Percentiles rank a stretch among this genome's conserved stretches.
Conservation (phyloP, 2,113 vertebrate genomes). For the Empidonax traillii region DNA sequence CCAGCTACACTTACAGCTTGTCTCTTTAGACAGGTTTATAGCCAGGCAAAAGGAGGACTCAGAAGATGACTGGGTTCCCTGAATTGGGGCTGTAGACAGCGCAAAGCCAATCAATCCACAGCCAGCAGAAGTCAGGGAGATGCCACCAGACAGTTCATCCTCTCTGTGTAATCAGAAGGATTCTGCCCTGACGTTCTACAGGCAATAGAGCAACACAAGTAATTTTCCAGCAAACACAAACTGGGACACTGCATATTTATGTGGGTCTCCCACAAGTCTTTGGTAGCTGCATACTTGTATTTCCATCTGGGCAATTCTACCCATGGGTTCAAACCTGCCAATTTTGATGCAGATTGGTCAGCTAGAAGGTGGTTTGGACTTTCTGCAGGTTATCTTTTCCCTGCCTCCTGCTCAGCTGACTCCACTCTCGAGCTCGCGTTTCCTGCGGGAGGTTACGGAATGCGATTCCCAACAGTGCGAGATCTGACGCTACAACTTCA, state of each 20-base stretch:
- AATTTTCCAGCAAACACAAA: background rate
- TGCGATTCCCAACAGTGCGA: background rate
- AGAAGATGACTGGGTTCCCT: background rate
- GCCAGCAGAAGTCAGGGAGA: background rate
- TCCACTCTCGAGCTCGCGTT: background rate
- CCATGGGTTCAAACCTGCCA: background rate
- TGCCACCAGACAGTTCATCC: background rate
- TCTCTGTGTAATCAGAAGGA: background rate
- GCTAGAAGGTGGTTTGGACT: background rate
- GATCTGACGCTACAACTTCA: background rate
- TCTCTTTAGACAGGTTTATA: background rate
- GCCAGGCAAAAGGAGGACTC: background rate
- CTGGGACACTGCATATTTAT: background rate
- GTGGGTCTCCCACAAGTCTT: background rate
- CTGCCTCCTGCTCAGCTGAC: background rate
- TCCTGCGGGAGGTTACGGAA: background rate
- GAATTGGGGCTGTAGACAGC: background rate
- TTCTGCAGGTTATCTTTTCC: background rate
- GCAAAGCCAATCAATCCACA: background rate
- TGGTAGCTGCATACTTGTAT: background rate
- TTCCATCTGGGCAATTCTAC: background rate
- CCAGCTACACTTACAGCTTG: background rate
- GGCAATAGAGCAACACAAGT: background rate
- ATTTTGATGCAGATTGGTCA: background rate
- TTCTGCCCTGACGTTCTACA: background rate